Base-by-base conservation (phyloP, 2,888 invertebrate genomes). In the Cantharis rustica region DNA sequence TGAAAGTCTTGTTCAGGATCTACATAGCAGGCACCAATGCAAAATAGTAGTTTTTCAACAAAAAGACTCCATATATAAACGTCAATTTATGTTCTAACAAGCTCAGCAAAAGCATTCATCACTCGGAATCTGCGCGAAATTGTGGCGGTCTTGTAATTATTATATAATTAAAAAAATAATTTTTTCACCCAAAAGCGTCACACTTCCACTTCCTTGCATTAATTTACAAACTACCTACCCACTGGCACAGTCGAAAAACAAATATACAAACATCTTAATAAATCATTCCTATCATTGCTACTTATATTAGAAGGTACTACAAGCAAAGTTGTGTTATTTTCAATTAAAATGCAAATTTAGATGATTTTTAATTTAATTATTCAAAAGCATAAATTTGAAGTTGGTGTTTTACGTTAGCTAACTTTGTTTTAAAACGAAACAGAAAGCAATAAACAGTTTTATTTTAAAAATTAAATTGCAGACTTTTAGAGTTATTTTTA, bases 1-100 rank as follows among this genome's bases (percentile, higher is more conserved):
- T 91, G 89, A 89, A 87, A 87, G 83, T 81, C 81, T 75, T 74
- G 79, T 82, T 79, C 83, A 87, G 87, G 87, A 89, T 89, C 89
- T 89, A 89, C 88, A 87, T 88, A 88, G 87, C 78, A 80, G 83
- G 78, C 80, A 72, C 73, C 73, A 76, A 47, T 77, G 75, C 76
- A 76, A 78, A 78, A 76, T 47, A 17, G 31, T 66, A 68, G 26
- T 68, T 68, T 68, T 26, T 16, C 26, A 17, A 17, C 68, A 69
- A 31, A 31, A 69, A 27, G 31, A 17, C 69, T 63, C 72, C 64
- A 72, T 75, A 72, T 64, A 69, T 72, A 69, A 72, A 72, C 63
- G 23, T 27, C 64, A 68, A 75, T 76, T 73, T 73, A 76, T 47
- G 47, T 73, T 66, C 61, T 62, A 63, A 63, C 17, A 63, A 17